Evolutionary conservation across 2,888 invertebrate genomes (phyloP).

Genomic region (Parnassius mnemosyne): DNA sequence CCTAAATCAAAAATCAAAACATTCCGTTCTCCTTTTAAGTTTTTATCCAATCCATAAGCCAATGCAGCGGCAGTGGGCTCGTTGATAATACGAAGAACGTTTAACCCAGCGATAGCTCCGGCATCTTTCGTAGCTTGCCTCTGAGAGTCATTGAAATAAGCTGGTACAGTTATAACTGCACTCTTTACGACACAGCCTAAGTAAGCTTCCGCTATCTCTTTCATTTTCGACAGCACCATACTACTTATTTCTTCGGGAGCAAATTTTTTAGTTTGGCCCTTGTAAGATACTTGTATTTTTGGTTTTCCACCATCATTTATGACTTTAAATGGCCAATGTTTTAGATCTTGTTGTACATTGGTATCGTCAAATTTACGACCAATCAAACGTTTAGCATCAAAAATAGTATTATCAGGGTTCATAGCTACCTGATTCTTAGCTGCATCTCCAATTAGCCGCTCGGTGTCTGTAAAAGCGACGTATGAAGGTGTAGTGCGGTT

Average conservation of each 20-base stretch:
- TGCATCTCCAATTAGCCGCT: conserved; percentile 83
- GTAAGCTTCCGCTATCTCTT: conserved; percentile 86
- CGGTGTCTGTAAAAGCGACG: conserved; percentile 84
- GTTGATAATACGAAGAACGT: conserved; percentile 90
- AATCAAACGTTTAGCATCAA: conserved; percentile 90
- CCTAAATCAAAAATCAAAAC: conserved; percentile 84
- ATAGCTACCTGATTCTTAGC: conserved; percentile 86
- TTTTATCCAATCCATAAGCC: conserved; percentile 85
- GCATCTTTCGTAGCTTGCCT: conserved; percentile 91
- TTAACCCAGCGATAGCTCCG: conserved; percentile 86
- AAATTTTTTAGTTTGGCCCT: conserved; percentile 82
- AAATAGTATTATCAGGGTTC: conserved; percentile 88
- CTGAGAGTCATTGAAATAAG: conserved; percentile 88
- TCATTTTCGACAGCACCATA: conserved; percentile 80
- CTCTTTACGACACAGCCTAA: conserved; percentile 83
- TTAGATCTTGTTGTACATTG: conserved; percentile 88
- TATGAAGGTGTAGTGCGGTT: conserved; percentile 87
- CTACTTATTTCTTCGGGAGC: conserved; percentile 86
- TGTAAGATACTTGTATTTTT: conserved; percentile 83
- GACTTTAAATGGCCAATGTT: conserved; percentile 91
- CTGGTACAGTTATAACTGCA: conserved; percentile 90
- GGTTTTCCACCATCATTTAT: conserved; percentile 83
- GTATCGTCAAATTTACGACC: conserved; percentile 88
- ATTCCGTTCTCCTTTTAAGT: conserved; percentile 82
- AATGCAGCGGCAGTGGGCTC: conserved; percentile 90